phyloP scores from a whole-genome alignment of 2,797 vertebrate species.

The Nyctibius grandis region DNA sequence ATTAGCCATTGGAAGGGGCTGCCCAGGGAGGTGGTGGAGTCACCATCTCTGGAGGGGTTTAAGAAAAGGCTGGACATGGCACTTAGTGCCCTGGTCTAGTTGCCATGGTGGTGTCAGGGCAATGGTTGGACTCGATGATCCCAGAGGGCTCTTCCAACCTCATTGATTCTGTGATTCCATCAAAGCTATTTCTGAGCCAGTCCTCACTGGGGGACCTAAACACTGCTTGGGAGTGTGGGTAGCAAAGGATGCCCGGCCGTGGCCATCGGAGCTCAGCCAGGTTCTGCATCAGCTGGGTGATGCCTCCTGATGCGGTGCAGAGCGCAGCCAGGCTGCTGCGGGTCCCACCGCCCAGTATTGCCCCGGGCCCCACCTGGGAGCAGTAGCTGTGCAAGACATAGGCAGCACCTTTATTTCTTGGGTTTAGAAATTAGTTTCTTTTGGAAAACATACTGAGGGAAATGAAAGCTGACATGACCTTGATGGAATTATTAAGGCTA shows the following conservation, averaged over 20 bases:
- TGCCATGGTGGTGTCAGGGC: too few relatives aligned
- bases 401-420: neutral
- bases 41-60: too few relatives aligned
- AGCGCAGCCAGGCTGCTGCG: too few relatives aligned
- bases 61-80: too few relatives aligned
- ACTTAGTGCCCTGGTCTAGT: too few relatives aligned
- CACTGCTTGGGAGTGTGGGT: accelerated
- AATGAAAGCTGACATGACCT: neutral
- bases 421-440: neutral
- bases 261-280: neutral
- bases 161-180: too few relatives aligned
- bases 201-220: neutral
- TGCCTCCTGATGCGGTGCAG: neutral
- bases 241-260: neutral
- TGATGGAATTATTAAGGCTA: neutral
- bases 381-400: accelerated
- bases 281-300: too few relatives aligned
- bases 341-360: accelerated
- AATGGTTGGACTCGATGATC: too few relatives aligned
- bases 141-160: too few relatives aligned
- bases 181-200: neutral
- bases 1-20: too few relatives aligned
- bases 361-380: neutral
- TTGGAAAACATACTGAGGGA: neutral
- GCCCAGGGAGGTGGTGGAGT: too few relatives aligned